phyloP scores from a whole-genome alignment of 92 coral and sea anemone species.

The Hydrozoanthus gracilis region DNA sequence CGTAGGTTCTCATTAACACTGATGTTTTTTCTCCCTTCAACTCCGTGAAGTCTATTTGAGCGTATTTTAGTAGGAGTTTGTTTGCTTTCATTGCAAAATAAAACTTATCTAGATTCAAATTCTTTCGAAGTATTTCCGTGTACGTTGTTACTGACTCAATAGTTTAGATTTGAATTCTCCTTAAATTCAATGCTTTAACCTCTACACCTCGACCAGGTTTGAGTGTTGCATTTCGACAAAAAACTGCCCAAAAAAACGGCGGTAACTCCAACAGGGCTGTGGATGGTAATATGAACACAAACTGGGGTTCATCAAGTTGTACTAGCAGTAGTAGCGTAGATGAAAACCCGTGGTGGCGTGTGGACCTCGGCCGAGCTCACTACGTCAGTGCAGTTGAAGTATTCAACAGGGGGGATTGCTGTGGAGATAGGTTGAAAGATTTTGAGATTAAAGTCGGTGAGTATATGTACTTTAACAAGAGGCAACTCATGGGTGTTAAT shows the following conservation, averaged over 20 bases:
- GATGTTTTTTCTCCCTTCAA: too few species aligned
- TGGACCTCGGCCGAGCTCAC: conserved; percentile 2
- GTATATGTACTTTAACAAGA: background rate
- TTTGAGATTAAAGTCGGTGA: background rate
- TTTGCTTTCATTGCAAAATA: too few species aligned
- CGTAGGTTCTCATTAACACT: too few species aligned
- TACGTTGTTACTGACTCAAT: too few species aligned
- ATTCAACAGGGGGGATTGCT: background rate
- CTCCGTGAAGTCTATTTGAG: too few species aligned
- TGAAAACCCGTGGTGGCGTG: conserved; percentile 6
- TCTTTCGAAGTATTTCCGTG: too few species aligned
- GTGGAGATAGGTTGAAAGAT: background rate
- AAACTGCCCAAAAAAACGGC: background rate
- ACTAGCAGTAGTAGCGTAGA: background rate
- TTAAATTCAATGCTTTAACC: too few species aligned
- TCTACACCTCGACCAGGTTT: background rate
- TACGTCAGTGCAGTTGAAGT: background rate
- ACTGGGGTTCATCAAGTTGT: background rate
- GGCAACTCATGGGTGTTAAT: too few species aligned
- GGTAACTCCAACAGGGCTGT: background rate
- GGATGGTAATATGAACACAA: background rate
- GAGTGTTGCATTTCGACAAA: background rate
- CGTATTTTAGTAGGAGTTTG: too few species aligned
- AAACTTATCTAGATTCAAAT: too few species aligned
- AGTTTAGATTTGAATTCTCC: too few species aligned